Conservation (phyloP, 2,113 vertebrate species). For the Amblyopsis rosae region DNA sequence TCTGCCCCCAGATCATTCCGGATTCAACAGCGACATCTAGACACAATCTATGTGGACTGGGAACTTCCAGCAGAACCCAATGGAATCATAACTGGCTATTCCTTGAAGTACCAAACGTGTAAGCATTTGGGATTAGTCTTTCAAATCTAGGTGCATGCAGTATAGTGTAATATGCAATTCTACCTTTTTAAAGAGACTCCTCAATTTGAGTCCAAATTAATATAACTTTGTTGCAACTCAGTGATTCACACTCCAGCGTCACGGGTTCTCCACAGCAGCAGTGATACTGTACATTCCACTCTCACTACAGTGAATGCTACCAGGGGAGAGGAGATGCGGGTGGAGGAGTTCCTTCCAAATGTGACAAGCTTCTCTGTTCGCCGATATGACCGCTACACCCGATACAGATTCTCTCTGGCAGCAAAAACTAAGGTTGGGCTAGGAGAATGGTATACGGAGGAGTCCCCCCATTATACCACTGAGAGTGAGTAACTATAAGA, state of each 20-base stretch:
- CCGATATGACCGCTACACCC: constrained; percentile 89
- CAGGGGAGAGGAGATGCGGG: constrained; percentile 74
- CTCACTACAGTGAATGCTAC: constrained; percentile 85
- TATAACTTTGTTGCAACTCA: no score
- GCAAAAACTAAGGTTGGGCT: constrained; percentile 85
- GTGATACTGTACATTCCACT: neutral
- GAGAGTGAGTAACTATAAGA: constrained; percentile 80
- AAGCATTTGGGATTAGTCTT: constrained; percentile 25
- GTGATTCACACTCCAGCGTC: no score
- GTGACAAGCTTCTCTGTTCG: constrained; percentile 87
- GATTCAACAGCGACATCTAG: constrained; percentile 90
- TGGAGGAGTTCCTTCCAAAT: constrained; percentile 86
- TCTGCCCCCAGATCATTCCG: constrained; percentile 87
- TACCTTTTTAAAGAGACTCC: neutral
- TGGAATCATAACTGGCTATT: constrained; percentile 90
- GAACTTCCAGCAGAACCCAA: constrained; percentile 92
- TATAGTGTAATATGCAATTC: neutral
- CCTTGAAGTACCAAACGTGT: constrained; percentile 88
- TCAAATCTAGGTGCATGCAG: no score
- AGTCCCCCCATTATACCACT: constrained; percentile 86
- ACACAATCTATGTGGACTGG: constrained; percentile 92
- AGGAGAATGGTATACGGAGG: constrained; percentile 83
- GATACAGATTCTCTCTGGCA: constrained; percentile 87
- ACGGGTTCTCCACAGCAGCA: constrained; percentile 10
- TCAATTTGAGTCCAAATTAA: no score